phyloP scores from a whole-genome alignment of 64 coral and sea anemone genomes.

The Astreopora myriophthalma region DNA sequence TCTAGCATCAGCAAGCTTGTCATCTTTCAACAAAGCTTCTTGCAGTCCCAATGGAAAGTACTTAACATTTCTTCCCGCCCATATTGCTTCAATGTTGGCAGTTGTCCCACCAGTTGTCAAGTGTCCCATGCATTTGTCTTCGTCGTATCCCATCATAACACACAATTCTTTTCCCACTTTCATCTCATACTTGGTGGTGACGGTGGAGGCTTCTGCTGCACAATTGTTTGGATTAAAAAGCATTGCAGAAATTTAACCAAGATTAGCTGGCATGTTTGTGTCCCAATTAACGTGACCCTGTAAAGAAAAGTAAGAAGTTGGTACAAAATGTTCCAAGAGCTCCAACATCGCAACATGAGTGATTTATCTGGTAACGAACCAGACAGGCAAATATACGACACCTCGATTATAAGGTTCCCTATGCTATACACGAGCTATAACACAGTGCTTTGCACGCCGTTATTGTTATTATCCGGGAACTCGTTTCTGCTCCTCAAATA shows the following conservation, averaged over 20 bases:
- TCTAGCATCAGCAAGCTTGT: neutral
- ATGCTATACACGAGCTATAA: too few species aligned
- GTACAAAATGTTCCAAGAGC: too few species aligned
- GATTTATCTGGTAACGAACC: too few species aligned
- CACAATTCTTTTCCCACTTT: conserved; percentile 78
- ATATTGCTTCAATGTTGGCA: conserved; percentile 70
- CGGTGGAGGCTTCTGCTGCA: conserved; percentile 54
- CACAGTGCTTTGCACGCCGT: too few species aligned
- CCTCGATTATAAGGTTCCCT: too few species aligned
- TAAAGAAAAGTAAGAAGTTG: neutral
- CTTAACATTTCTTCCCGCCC: conserved; percentile 66
- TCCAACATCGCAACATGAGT: too few species aligned
- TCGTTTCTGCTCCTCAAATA: too few species aligned
- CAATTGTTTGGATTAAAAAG: conserved; percentile 89
- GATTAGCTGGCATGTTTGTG: conserved; percentile 69
- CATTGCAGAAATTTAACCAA: conserved; percentile 72
- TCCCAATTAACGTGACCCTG: conserved; percentile 88
- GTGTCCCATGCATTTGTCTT: conserved; percentile 50
- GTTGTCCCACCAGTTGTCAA: conserved; percentile 39
- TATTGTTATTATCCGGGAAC: too few species aligned
- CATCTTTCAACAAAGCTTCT: conserved; percentile 19
- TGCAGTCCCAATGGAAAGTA: conserved; percentile 44
- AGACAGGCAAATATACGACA: too few species aligned
- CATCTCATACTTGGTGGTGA: conserved; percentile 75
- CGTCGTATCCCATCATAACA: conserved; percentile 77